Evolutionary conservation across 2,888 invertebrate genomes (phyloP).

Genomic region (Heliconius hortense): DNA sequence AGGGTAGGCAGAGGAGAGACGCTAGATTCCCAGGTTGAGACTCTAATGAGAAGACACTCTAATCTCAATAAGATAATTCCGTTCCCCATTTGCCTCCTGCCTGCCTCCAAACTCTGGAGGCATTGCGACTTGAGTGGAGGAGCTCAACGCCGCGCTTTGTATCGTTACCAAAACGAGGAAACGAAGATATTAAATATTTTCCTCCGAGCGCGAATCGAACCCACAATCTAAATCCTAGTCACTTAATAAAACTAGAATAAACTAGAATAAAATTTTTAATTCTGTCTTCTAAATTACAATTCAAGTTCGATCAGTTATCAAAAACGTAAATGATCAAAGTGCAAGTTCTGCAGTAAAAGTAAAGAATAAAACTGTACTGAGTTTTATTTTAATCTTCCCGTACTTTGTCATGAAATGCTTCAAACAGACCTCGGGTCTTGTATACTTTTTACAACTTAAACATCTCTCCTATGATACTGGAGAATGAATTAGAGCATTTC

Average conservation of each 20-base stretch:
- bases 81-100: too few species aligned
- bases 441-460: constrained; percentile 10
- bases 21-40: too few species aligned
- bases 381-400: neutral
- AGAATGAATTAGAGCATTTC: constrained; percentile 18
- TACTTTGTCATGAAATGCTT: neutral
- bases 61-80: too few species aligned
- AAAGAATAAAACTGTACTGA: neutral
- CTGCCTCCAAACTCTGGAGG: too few species aligned
- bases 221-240: neutral
- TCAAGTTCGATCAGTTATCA: neutral
- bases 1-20: too few species aligned
- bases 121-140: too few species aligned
- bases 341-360: neutral
- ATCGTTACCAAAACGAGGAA: too few species aligned
- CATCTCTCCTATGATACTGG: constrained; percentile 12
- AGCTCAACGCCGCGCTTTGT: too few species aligned
- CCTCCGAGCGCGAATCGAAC: too few species aligned
- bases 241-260: too few species aligned
- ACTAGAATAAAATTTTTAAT: neutral
- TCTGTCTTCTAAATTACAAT: neutral
- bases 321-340: neutral
- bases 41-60: too few species aligned
- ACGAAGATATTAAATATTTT: too few species aligned
- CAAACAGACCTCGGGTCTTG: neutral